These are phyloP conservation scores for Caenorhabditis remanei DNA, from an alignment of 1,140 invertebrate species.

Conservation along the genomic window DNA sequence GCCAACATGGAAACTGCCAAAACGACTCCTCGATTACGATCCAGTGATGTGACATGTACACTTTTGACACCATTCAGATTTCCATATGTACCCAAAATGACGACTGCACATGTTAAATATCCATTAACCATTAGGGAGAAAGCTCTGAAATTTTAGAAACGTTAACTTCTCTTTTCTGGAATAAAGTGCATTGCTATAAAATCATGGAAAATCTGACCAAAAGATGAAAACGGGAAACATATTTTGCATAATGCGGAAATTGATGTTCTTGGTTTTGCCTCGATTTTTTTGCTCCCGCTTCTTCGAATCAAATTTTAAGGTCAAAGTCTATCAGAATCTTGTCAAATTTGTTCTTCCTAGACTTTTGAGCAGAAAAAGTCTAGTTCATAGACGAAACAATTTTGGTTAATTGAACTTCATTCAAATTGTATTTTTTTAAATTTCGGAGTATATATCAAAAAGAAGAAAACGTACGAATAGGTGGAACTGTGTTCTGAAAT, in stretches of 20 bases:
- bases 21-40: slow-evolving; percentile 72
- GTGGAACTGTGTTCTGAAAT: neutral
- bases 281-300: neutral
- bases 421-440: no score
- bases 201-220: neutral
- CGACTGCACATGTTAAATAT: slow-evolving; percentile 66
- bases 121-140: slow-evolving; percentile 69
- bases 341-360: neutral
- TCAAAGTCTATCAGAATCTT: slow-evolving; percentile 13
- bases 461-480: neutral
- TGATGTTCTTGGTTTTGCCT: neutral
- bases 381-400: neutral
- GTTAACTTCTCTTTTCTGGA: neutral
- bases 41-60: slow-evolving; percentile 71
- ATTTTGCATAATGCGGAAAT: slow-evolving; percentile 48
- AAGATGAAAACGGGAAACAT: neutral
- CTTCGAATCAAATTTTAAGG: slow-evolving; percentile 23
- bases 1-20: slow-evolving; percentile 71
- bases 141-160: slow-evolving; percentile 61
- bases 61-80: slow-evolving; percentile 68
- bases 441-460: neutral
- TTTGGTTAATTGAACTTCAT: no score
- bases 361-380: neutral
- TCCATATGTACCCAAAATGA: slow-evolving; percentile 71
- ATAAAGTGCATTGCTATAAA: neutral